phyloP scores from a whole-genome alignment of 30 jellyfish, hydroid and myxozoan genomes.

The Nemopilema nomurai region DNA sequence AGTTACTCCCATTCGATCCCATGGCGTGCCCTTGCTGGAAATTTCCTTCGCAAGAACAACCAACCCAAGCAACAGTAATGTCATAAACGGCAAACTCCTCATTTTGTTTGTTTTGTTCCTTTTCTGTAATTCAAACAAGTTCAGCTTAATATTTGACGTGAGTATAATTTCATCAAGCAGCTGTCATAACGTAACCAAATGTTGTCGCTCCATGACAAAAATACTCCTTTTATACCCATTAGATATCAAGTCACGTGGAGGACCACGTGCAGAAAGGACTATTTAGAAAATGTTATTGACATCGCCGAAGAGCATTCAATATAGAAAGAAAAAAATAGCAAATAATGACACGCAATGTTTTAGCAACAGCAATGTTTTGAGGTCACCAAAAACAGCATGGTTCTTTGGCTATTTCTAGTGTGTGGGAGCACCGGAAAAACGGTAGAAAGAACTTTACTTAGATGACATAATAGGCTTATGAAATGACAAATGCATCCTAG shows the following conservation, averaged over 20 bases:
- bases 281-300: background rate
- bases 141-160: background rate
- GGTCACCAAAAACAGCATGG: background rate
- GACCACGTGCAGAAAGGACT: background rate
- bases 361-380: background rate
- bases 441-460: too few relatives aligned
- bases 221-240: background rate
- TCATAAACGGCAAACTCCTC: background rate
- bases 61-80: background rate
- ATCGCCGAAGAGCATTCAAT: too few relatives aligned
- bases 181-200: background rate
- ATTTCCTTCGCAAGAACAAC: background rate
- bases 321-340: too few relatives aligned
- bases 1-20: constrained; percentile 73
- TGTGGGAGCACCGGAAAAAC: background rate
- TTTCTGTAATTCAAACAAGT: background rate
- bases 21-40: constrained; percentile 10
- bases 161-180: background rate
- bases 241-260: background rate
- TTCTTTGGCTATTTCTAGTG: background rate
- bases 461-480: too few relatives aligned
- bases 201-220: background rate
- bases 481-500: too few relatives aligned
- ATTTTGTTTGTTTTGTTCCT: background rate
- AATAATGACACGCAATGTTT: background rate